Evolutionary conservation across 2,797 vertebrate species (phyloP).

Genomic region (Percopsis omiscomaycus): DNA sequence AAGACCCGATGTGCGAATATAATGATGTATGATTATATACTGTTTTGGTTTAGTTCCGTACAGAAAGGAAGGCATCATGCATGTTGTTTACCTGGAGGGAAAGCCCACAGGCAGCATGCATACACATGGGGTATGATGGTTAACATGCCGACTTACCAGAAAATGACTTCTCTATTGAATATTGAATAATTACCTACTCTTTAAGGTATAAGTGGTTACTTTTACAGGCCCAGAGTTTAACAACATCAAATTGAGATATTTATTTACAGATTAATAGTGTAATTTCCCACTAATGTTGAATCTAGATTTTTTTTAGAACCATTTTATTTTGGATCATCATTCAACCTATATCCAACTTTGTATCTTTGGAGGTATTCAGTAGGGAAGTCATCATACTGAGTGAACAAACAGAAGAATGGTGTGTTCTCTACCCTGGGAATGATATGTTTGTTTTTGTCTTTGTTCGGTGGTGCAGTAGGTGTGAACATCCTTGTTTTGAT

Average conservation of each 20-base stretch:
- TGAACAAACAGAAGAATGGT: conserved; percentile 31
- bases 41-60: conserved; percentile 51
- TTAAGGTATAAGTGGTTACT: neutral
- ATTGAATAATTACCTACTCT: conserved; percentile 64
- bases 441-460: conserved; percentile 33
- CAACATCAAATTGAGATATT: neutral
- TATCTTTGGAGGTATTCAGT: conserved; percentile 51
- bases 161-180: conserved; percentile 69
- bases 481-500: conserved; percentile 4
- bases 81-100: conserved; percentile 58
- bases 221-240: neutral
- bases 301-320: neutral
- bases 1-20: conserved; percentile 50
- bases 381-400: conserved; percentile 48
- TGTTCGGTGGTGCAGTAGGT: conserved; percentile 7
- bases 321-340: conserved; percentile 18
- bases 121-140: conserved; percentile 61
- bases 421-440: conserved; percentile 33
- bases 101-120: conserved; percentile 61
- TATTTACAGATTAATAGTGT: too few species aligned
- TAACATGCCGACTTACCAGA: conserved; percentile 65
- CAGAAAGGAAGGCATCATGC: conserved; percentile 39
- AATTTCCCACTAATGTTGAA: neutral
- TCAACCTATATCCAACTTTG: conserved; percentile 34
- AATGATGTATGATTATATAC: conserved; percentile 37